Base-by-base conservation (phyloP, 2,797 vertebrate genomes). In the Acropternis orthonyx region DNA sequence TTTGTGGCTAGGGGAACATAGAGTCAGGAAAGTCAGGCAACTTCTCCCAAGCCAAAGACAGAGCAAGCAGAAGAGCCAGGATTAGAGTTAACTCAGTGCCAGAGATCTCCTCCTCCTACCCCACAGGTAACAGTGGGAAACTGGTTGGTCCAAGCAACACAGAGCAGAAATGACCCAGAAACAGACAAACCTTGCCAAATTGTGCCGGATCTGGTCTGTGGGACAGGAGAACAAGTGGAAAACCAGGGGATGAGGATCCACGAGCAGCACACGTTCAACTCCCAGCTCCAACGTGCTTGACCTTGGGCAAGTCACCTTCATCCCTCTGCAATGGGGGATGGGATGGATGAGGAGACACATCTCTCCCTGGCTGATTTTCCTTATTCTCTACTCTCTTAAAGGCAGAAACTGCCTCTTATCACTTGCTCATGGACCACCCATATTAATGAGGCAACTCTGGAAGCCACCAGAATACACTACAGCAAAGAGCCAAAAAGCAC, bases 181-280 rank as follows among this genome's bases (percentile, higher is more conserved):
- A 16, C n/a, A 43, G 46, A 44, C 16, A 83, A 55, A 74, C 7
- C 48, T 52, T 1, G 0, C 21, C 9, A 56, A 59, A 51, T 1
- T 7, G 30, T 2, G 20, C 17, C 17, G 37, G 30, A 22, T 55
- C 36, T 5, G 6, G 9, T 28, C 14, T 71, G 55, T 27, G 56
- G 43, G 48, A 63, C 11, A 32, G 39, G 44, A 62, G 27, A 43
- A 51, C 12, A n/a, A 58, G 32, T 2, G 19, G 56, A 20, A 49
- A 77, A 59, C 36, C 1, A 7, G 0, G 1, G 32, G 28, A 28
- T 4, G 2, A 12, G 1, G 3, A 32, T 28, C 61, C 9, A 0
- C 1, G 34, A 71, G 79, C 65, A 92, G 41, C 28, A 3, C 0
- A 0, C 32, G 46, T 32, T 54, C 71, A 32, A 1, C 34, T 17